Evolutionary conservation across 2,888 invertebrate species (phyloP).

Genomic region (Antitype chi): DNA sequence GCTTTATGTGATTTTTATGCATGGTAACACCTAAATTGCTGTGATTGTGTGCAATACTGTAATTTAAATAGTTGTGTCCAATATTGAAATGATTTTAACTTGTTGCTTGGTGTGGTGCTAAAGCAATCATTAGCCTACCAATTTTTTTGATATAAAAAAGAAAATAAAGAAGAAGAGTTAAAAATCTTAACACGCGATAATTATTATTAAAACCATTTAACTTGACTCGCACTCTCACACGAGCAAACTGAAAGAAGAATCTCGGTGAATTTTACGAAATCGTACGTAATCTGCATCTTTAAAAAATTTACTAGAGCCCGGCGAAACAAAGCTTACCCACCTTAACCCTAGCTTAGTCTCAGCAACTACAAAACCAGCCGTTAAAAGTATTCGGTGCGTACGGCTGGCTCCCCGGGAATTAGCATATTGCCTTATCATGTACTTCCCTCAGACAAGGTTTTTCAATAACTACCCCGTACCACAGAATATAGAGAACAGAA

Average conservation of each 20-base stretch:
- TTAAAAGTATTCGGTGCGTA: conserved; percentile 44
- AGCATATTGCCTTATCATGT: conserved; percentile 81
- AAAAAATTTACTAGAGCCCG: not conserved
- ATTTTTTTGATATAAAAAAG: not conserved
- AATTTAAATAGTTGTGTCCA: conserved; percentile 29
- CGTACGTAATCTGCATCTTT: not conserved
- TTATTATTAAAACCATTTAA: not conserved
- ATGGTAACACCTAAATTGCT: conserved; percentile 20
- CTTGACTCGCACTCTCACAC: not conserved
- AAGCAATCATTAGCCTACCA: not conserved
- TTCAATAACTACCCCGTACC: conserved; percentile 71
- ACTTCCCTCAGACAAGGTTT: conserved; percentile 74
- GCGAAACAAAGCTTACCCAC: not conserved
- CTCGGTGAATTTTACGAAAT: not conserved
- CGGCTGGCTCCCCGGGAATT: conserved; percentile 68
- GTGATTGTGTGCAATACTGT: conserved; percentile 30
- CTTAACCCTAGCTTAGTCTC: conserved; percentile 18
- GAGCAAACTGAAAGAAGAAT: not conserved
- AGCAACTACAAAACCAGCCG: conserved; percentile 3
- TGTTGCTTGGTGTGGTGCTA: conserved; percentile 5
- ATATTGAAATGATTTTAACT: conserved; percentile 23
- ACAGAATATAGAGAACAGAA: conserved; percentile 23
- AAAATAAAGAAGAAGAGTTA: too few species aligned
- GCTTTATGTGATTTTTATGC: conserved; percentile 43
- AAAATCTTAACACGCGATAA: not conserved